phyloP scores from a whole-genome alignment of 2,797 vertebrate species.

The Iguana delicatissima region DNA sequence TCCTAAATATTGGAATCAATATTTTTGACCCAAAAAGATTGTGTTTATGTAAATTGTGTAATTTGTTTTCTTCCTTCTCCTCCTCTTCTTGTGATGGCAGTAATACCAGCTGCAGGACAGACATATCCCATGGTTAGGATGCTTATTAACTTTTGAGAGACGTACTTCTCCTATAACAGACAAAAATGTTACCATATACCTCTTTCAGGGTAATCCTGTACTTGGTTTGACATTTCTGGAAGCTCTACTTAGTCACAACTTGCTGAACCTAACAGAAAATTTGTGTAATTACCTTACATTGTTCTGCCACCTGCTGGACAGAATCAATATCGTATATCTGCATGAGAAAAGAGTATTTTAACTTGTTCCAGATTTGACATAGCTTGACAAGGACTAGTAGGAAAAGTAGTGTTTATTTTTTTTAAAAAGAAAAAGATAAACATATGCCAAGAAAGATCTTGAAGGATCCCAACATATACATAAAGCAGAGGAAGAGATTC shows the following conservation, averaged over 20 bases:
- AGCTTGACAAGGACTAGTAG: too few species aligned
- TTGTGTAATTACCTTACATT: constrained; percentile 32
- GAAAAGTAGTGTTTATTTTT: too few species aligned
- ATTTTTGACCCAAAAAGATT: neutral
- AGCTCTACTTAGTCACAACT: neutral
- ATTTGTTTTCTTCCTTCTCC: neutral
- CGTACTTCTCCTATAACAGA: neutral
- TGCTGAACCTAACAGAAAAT: neutral
- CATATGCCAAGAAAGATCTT: too few species aligned
- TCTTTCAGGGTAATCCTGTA: neutral
- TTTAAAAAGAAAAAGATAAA: too few species aligned
- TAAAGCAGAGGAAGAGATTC: too few species aligned
- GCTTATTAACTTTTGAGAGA: neutral
- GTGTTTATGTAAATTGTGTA: neutral
- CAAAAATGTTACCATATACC: neutral
- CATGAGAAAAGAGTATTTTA: too few species aligned
- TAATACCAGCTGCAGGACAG: neutral
- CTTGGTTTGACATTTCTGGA: neutral
- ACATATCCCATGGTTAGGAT: neutral
- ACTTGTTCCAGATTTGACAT: too few species aligned
- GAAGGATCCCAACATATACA: too few species aligned
- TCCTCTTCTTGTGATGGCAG: neutral
- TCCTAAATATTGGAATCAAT: neutral
- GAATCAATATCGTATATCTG: neutral
- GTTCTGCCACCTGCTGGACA: constrained; percentile 49